Base-by-base conservation (phyloP, 92 coral and sea anemone genomes). In the Parazoanthus swiftii region DNA sequence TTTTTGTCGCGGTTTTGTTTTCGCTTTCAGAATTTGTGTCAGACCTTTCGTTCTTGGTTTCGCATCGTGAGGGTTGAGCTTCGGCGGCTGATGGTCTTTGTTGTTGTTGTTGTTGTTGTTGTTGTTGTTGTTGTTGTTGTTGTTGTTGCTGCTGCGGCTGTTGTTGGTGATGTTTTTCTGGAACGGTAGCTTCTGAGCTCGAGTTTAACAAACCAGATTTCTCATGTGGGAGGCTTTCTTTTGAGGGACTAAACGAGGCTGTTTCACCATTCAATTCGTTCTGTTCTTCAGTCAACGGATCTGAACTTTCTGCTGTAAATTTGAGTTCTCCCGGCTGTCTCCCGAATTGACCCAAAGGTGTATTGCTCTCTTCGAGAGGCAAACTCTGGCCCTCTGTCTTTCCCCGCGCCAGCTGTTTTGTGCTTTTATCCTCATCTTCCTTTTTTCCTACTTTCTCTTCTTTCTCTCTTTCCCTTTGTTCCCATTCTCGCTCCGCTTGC, bases 401-500 rank as follows among this genome's bases (percentile, higher is more conserved):
- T 26, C 0, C 87, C 3, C 8, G 65, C 29, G 20, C 66, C 43
- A 29, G 11, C 26, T 26, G 54, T 11, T 29, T 20, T 1, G 43
- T 42, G 42, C 79, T 26, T 26, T 25, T 48, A 71, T 71, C 38
- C 26, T 23, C 38, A 6, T 43, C 44, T 83, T 83, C 65, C 4
- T 44, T 46, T 33, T 84, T 79, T 51, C 39, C 68, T 14, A 3
- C 50, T 46, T 46, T 46, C 50, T 46, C 50, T 8, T 46, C 21
- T 59, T 37, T 71, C 68, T 82, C 39, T 29, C 36, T 9, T 9
- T 65, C 15, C 51, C 58, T 39, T 82, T 66, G 35, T 82, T 71
- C 63, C 87, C 78, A 84, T 46, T 84, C 59, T 70, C 6, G 87
- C 5, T 68, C 46, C 42, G 87, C 87, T 29, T 71, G 65, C 14